Percentiles rank a stretch among this genome's conserved stretches.
These are phyloP conservation scores for Brenthis hecate DNA, from an alignment of 2,888 invertebrate genomes.

Conservation along the genomic window DNA sequence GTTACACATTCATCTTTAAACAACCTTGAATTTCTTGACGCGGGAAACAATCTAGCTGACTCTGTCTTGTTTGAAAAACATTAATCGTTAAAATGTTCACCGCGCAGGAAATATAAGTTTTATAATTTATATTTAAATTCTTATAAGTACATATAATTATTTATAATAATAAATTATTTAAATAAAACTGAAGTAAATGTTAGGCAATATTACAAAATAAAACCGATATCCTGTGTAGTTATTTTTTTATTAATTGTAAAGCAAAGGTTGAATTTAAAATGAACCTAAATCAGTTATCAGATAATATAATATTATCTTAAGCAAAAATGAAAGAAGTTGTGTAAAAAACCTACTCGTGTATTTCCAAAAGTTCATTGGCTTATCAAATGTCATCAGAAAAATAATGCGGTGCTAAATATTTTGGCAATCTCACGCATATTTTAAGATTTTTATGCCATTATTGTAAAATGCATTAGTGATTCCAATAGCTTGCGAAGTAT, in stretches of 20 bases:
- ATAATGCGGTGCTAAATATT: constrained; percentile 16
- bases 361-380: constrained; percentile 48
- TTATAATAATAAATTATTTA: not conserved
- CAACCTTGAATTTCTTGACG: constrained; percentile 69
- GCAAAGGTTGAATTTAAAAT: too few relatives aligned
- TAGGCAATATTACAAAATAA: too few relatives aligned
- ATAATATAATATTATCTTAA: too few relatives aligned
- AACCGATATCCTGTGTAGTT: not conserved
- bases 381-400: constrained; percentile 35
- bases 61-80: constrained; percentile 61
- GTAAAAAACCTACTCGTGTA: constrained; percentile 30
- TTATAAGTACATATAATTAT: not conserved
- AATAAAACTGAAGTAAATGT: too few relatives aligned
- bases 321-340: not conserved
- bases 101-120: constrained; percentile 38
- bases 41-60: constrained; percentile 62
- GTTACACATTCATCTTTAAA: constrained; percentile 46
- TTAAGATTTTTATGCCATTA: not conserved
- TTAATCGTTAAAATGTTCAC: constrained; percentile 54
- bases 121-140: constrained; percentile 17
- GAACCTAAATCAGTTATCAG: too few relatives aligned
- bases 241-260: too few relatives aligned
- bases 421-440: not conserved
- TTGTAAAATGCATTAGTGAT: not conserved
- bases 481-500: not conserved